Evolutionary conservation across 1,140 invertebrate genomes (phyloP).

Genomic region (Sinella curviseta): DNA sequence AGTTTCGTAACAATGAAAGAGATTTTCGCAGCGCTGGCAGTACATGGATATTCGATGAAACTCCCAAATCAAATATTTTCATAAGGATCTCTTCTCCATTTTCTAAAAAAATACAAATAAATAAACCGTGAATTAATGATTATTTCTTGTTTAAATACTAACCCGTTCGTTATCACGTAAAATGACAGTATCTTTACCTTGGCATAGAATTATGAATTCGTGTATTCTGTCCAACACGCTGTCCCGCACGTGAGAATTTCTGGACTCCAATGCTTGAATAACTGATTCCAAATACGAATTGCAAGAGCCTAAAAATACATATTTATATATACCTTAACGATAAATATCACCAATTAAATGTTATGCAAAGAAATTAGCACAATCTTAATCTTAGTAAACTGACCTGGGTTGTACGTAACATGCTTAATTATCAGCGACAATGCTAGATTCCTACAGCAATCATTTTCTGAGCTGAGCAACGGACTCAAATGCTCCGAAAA

Average conservation of each 20-base stretch:
- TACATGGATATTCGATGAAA: constrained; percentile 75
- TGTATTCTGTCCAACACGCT: constrained; percentile 78
- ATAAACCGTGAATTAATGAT: not conserved
- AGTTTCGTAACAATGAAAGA: constrained; percentile 67
- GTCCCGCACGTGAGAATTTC: constrained; percentile 73
- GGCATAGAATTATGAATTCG: constrained; percentile 76
- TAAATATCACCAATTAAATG: constrained; percentile 51
- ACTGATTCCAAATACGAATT: constrained; percentile 69
- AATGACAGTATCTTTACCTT: constrained; percentile 60
- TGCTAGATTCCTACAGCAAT: constrained; percentile 65
- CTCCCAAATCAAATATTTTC: constrained; percentile 78
- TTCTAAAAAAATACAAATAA: constrained; percentile 35
- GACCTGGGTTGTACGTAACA: constrained; percentile 66
- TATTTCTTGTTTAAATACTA: not conserved
- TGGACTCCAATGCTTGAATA: constrained; percentile 75
- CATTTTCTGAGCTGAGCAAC: constrained; percentile 64
- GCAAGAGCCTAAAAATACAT: constrained; percentile 56
- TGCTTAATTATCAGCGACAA: constrained; percentile 66
- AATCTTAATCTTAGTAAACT: not conserved
- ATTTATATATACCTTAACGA: constrained; percentile 46
- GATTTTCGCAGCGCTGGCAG: constrained; percentile 75
- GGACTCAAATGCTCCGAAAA: constrained; percentile 65
- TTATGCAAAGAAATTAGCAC: constrained; percentile 42
- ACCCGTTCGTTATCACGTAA: too few species aligned
- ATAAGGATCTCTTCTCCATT: constrained; percentile 58